A percentile compares a stretch with the other conserved stretches of the same genome.
phyloP scores from a whole-genome alignment of 2,797 vertebrate genomes.

The Potorous gilbertii region DNA sequence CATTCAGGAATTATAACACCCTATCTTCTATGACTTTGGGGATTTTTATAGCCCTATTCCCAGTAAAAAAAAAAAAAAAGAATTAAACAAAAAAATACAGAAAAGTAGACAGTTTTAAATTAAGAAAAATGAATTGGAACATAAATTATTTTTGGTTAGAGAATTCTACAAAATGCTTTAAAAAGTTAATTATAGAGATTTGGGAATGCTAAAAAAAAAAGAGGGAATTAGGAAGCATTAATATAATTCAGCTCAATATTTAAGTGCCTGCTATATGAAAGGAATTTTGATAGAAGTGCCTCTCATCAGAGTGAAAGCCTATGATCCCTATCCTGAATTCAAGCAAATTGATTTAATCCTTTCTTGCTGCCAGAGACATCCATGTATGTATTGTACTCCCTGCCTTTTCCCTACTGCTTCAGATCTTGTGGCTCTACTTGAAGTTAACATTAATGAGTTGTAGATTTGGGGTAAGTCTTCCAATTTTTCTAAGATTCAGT shows the following conservation, averaged over 20 bases:
- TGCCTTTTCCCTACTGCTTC: slow-evolving; percentile 28
- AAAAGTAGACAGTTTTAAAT: neutral
- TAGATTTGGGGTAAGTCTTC: neutral
- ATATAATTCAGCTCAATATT: neutral
- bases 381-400: neutral
- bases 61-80: neutral
- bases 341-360: slow-evolving; percentile 37
- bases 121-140: neutral
- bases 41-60: neutral
- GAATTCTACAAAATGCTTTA: neutral
- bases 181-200: neutral
- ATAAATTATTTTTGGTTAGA: neutral
- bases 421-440: neutral
- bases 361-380: neutral
- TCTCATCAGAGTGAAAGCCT: slow-evolving; percentile 62
- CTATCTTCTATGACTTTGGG: neutral
- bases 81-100: neutral
- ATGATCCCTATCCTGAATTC: slow-evolving; percentile 22
- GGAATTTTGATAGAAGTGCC: slow-evolving; percentile 47
- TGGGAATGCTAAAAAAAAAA: neutral
- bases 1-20: neutral
- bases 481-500: neutral
- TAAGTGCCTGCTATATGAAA: neutral
- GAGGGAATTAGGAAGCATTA: neutral
- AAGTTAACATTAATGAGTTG: neutral